Base-by-base conservation (phyloP, 2,888 invertebrate genomes). In the Drosophila melanosoma region DNA sequence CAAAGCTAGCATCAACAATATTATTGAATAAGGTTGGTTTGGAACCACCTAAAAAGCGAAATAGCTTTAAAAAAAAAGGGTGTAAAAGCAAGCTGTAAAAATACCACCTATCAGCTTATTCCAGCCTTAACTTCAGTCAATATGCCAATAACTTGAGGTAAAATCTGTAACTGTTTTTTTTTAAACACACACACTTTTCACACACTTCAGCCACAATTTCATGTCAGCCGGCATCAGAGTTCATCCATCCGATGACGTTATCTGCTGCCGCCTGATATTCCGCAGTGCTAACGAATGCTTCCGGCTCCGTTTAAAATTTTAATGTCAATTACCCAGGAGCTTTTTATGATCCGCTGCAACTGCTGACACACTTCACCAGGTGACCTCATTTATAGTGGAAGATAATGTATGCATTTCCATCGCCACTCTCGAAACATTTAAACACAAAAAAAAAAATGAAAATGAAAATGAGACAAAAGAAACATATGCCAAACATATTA, bases 401-500 rank as follows among this genome's bases (percentile, higher is more conserved):
- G 36, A n/a, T n/a, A n/a, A 26, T 26, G 12, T 53, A 17, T 53
- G 53, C 53, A 53, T 32, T 52, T 35, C 42, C 11, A 26, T n/a
- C 32, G 10, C 11, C 33, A 7, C 2, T 23, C 26, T 1, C 17
- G 40, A 12, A 3, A 45, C 29, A 29, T 5, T 4, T 26, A 10
- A 26, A 29, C 29, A 29, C 29, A 6, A 26, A n/a, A 38, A 26
- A 29, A 52, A 52, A 66, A 20, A 33, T n/a, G n/a, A n/a, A n/a
- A n/a, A n/a, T n/a, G n/a, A n/a, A n/a, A n/a, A 59, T 63, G 49
- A 61, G 62, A 74, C 61, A 68, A 82, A 78, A 54, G 74, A 82
- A 79, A 82, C 76, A 82, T 61, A 74, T 82, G 79, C 70, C 80
- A 82, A 79, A 79, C 79, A 82, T 79, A 79, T 79, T 82, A 79